These are phyloP conservation scores for Felis chaus DNA, from an alignment of 2,113 vertebrate species.

Conservation along the genomic window DNA sequence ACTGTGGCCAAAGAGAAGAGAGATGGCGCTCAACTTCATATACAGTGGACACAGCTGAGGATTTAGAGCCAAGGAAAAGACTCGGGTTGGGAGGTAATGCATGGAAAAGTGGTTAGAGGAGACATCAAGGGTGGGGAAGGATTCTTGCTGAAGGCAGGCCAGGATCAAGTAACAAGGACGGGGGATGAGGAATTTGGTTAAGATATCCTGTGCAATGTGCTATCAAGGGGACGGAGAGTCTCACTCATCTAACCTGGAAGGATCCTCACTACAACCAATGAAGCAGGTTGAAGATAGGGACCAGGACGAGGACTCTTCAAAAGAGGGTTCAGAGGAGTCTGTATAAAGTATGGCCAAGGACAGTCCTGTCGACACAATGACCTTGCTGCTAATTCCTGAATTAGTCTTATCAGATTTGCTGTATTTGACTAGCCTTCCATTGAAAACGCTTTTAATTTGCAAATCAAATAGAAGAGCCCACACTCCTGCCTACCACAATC, in stretches of 20 bases:
- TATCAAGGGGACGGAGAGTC: not conserved
- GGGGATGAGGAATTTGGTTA: not conserved
- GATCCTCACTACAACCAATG: not conserved
- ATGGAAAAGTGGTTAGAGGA: not conserved
- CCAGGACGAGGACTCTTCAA: not conserved
- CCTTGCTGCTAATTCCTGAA: not conserved
- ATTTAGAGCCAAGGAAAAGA: not conserved
- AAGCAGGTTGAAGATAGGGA: not conserved
- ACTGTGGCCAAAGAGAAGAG: not conserved
- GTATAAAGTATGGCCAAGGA: not conserved
- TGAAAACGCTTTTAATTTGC: constrained; percentile 26
- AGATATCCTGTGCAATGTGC: not conserved
- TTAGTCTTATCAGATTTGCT: not conserved
- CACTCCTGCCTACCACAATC: not conserved
- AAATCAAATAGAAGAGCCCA: constrained; percentile 47
- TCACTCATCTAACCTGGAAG: not conserved
- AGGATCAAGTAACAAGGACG: not conserved
- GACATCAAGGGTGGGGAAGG: not conserved
- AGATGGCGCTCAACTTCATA: not conserved
- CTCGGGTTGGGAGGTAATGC: accelerated
- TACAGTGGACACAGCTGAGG: not conserved
- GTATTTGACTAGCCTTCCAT: not conserved
- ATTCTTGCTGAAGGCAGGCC: not conserved
- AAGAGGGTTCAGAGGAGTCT: not conserved
- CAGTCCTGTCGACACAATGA: not conserved